These are phyloP conservation scores for Octodon degus DNA, from an alignment of 2,113 vertebrate genomes.

Conservation along the genomic window DNA sequence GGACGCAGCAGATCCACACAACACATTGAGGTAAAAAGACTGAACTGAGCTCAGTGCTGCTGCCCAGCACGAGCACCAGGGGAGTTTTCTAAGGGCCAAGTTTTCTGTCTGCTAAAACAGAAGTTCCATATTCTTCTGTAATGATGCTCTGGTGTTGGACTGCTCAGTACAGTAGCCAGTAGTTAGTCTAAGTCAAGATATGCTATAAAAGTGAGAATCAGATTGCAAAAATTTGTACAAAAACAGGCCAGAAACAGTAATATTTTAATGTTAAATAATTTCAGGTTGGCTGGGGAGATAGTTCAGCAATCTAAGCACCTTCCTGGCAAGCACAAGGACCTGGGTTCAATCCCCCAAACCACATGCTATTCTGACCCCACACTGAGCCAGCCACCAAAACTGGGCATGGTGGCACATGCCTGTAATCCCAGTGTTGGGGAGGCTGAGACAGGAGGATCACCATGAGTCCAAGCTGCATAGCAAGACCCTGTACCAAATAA, in stretches of 20 bases:
- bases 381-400: no score
- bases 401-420: no score
- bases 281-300: no score
- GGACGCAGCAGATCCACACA: neutral
- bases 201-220: neutral
- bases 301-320: no score
- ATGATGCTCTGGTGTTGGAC: neutral
- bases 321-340: no score
- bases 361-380: no score
- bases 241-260: neutral
- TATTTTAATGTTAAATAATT: neutral
- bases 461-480: no score
- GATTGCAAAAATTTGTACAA: neutral
- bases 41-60: neutral
- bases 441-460: no score
- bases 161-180: neutral
- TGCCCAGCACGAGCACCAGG: no score
- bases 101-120: neutral
- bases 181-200: neutral
- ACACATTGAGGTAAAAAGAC: neutral
- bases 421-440: no score
- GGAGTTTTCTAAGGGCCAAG: neutral
- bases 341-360: no score
- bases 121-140: neutral
- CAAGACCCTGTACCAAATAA: no score